phyloP scores from a whole-genome alignment of 2,888 invertebrate genomes.

The Drosophila prostipennis region DNA sequence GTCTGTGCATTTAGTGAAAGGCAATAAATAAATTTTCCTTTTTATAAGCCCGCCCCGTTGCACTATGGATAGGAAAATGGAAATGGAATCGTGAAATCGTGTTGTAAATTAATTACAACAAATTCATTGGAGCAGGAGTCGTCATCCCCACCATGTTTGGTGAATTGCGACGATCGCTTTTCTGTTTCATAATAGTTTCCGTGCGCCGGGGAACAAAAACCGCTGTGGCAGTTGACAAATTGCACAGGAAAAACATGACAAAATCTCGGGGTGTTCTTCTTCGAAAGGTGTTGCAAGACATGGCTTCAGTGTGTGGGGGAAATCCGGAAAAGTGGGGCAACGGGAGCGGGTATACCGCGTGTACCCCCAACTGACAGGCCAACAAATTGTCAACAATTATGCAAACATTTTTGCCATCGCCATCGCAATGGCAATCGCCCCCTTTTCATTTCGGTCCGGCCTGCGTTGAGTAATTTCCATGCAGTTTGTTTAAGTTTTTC shows the following conservation, averaged over 20 bases:
- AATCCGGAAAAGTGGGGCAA: slow-evolving; percentile 16
- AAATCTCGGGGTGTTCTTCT: slow-evolving; percentile 51
- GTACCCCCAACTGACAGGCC: slow-evolving; percentile 58
- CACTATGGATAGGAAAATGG: not conserved
- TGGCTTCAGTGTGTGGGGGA: slow-evolving; percentile 14
- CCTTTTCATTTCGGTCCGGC: slow-evolving; percentile 12
- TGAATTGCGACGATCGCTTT: slow-evolving; percentile 26
- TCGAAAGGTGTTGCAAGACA: slow-evolving; percentile 76
- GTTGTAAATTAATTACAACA: slow-evolving; percentile 81
- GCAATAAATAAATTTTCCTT: slow-evolving; percentile 72
- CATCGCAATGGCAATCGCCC: slow-evolving; percentile 7
- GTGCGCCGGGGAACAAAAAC: slow-evolving; percentile 27
- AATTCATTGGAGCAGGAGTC: slow-evolving; percentile 57
- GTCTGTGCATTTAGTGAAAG: slow-evolving; percentile 39
- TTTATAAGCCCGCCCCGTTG: slow-evolving; percentile 47
- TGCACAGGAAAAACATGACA: slow-evolving; percentile 83
- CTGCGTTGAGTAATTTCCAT: slow-evolving; percentile 74
- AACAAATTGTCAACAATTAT: slow-evolving; percentile 80
- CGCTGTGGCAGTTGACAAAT: slow-evolving; percentile 81
- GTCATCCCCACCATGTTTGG: slow-evolving; percentile 21
- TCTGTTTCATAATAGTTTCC: slow-evolving; percentile 66
- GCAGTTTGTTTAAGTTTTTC: slow-evolving; percentile 76
- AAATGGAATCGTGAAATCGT: slow-evolving; percentile 53
- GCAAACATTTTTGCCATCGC: slow-evolving; percentile 72
- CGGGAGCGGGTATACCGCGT: not conserved